Evolutionary conservation across 1,140 invertebrate species (phyloP), one percentile per base, ranked within the genome.

Genomic region (Rhysida immarginata): DNA sequence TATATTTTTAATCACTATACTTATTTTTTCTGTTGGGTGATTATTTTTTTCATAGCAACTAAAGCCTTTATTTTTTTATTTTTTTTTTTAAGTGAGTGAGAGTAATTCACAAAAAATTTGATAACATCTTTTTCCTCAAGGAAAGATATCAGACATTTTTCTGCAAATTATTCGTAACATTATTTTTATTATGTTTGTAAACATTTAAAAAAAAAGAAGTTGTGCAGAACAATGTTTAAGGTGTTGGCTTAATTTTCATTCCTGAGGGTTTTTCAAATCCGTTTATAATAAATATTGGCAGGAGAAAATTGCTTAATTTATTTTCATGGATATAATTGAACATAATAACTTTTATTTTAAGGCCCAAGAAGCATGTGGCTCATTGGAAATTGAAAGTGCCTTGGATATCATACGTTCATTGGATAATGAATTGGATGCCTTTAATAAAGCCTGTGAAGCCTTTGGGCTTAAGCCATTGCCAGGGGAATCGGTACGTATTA

Each of bases 291-390:
- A 2, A 29, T n/a, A n/a, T n/a, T n/a, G n/a, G n/a, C n/a, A n/a
- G n/a, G n/a, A n/a, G n/a, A n/a, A n/a, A n/a, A n/a, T n/a, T n/a
- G n/a, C n/a, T n/a, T n/a, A n/a, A n/a, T n/a, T n/a, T n/a, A n/a
- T n/a, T 49, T 35, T 50, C 41, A 16, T 21, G 24, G 21, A 5
- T 35, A n/a, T n/a, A n/a, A n/a, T n/a, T n/a, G n/a, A n/a, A n/a
- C n/a, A n/a, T 41, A n/a, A 11, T 41, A 11, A n/a, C 55, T 16
- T 56, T 29, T 23, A 42, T 57, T 50, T 55, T 13, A 54, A 67
- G 64, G 87, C 91, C 0, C 81, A 87, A 60, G 84, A 92, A 65
- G 84, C 84, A 1, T 93, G 88, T 67, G 85, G 84, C 59, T 85
- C 85, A n/a, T 72, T 89, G 57, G 91, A 93, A 65, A 68, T 87